Evolutionary conservation across 1,140 invertebrate genomes (phyloP).

Genomic region (Ptiloglossa arizonensis): DNA sequence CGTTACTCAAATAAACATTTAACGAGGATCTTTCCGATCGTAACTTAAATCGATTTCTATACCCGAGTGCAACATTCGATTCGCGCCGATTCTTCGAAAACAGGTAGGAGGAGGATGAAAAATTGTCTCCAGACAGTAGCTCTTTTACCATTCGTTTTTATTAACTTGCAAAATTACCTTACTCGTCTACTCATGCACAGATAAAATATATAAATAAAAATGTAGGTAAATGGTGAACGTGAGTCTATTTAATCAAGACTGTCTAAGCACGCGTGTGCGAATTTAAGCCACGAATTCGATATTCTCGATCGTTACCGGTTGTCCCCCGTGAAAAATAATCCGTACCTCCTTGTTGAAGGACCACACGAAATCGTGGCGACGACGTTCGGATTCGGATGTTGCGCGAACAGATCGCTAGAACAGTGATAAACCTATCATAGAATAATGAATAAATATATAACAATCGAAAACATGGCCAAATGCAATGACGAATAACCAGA

Average conservation of each 20-base stretch:
- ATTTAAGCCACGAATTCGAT: constrained; percentile 31
- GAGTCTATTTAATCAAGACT: constrained; percentile 34
- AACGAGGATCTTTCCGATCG: no score
- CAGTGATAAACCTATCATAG: constrained; percentile 71
- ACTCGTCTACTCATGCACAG: constrained; percentile 65
- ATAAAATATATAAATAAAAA: constrained; percentile 67
- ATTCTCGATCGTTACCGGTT: background rate
- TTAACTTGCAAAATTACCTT: constrained; percentile 64
- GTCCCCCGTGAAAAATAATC: constrained; percentile 27
- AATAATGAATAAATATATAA: constrained; percentile 74
- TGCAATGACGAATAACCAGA: constrained; percentile 56
- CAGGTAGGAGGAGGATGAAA: background rate
- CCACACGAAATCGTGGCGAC: constrained; percentile 12
- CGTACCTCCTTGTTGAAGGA: background rate
- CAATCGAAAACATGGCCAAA: constrained; percentile 69
- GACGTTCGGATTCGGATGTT: constrained; percentile 14
- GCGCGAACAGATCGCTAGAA: constrained; percentile 50
- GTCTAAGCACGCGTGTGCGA: constrained; percentile 46
- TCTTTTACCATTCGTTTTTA: constrained; percentile 57
- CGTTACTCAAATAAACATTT: no score
- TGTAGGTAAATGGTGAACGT: constrained; percentile 60
- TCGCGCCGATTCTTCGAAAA: no score
- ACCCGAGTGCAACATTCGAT: no score
- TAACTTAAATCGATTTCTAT: no score
- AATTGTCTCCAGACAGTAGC: background rate